Conservation (phyloP, 2,797 vertebrate species). For the Gambusia yucatana region DNA sequence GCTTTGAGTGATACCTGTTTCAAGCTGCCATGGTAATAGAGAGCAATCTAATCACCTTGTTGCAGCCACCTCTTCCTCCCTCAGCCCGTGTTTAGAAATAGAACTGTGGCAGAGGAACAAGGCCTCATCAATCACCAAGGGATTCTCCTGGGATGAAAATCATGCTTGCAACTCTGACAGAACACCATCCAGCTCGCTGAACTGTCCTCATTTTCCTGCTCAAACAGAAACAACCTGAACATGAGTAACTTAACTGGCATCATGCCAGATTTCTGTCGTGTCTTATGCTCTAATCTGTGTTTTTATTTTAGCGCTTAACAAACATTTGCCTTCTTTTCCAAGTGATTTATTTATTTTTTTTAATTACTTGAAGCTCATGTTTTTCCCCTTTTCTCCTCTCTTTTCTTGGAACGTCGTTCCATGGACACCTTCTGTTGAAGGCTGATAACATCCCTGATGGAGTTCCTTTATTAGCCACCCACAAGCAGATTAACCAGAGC, state of each 20-base stretch:
- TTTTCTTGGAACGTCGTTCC: conserved; percentile 51
- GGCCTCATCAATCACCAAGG: conserved; percentile 69
- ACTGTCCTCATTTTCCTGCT: conserved; percentile 33
- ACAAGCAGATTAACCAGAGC: conserved; percentile 72
- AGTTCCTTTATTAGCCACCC: conserved; percentile 78
- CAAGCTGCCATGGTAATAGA: conserved; percentile 54
- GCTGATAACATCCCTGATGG: conserved; percentile 75
- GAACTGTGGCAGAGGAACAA: conserved; percentile 57
- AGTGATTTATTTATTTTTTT: no score
- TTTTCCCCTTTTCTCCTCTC: conserved; percentile 10
- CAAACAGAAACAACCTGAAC: conserved; percentile 15
- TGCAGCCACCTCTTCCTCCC: conserved; percentile 47
- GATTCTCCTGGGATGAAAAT: conserved; percentile 45
- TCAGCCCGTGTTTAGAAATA: conserved; percentile 64
- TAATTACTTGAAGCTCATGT: conserved; percentile 5
- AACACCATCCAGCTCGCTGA: conserved; percentile 57
- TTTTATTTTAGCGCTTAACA: conserved; percentile 38
- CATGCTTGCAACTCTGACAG: conserved; percentile 52
- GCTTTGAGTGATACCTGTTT: conserved; percentile 57
- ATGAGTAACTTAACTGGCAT: conserved; percentile 18
- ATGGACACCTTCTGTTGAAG: conserved; percentile 61
- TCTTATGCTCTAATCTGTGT: conserved; percentile 15
- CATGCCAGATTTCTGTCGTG: background rate
- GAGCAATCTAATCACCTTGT: conserved; percentile 68
- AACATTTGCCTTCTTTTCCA: conserved; percentile 27